phyloP scores from a whole-genome alignment of 2,888 invertebrate species.

The Deilephila porcellus region DNA sequence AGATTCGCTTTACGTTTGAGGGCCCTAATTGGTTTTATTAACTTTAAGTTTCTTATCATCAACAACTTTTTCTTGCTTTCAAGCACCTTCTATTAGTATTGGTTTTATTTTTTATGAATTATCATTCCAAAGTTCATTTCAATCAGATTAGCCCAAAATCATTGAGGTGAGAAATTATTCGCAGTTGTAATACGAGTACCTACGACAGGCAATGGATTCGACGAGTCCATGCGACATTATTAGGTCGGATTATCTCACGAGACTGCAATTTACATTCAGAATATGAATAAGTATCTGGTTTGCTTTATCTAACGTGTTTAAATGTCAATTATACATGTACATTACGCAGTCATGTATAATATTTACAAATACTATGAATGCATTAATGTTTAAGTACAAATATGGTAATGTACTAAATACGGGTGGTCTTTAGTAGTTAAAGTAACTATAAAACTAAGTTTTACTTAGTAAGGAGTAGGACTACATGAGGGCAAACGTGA shows the following conservation, averaged over 20 bases:
- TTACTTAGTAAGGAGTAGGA: no score
- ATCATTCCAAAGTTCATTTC: no score
- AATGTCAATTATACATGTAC: conserved; percentile 9
- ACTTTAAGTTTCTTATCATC: neutral
- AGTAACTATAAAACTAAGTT: neutral
- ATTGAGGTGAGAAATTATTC: no score
- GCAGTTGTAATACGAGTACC: no score
- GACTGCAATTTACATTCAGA: conserved; percentile 10
- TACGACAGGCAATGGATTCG: neutral
- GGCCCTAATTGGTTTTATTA: neutral
- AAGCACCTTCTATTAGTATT: no score
- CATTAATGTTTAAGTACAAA: no score
- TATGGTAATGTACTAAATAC: neutral
- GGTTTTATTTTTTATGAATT: no score
- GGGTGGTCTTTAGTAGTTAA: neutral
- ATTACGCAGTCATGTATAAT: conserved; percentile 7
- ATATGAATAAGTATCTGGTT: conserved; percentile 20
- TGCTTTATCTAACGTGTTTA: conserved; percentile 18
- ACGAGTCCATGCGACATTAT: neutral
- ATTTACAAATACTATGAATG: neutral
- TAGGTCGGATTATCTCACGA: neutral
- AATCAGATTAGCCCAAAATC: no score
- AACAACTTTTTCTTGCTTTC: no score
- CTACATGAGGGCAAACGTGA: no score
- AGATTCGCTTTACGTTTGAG: no score